Evolutionary conservation across 2,797 vertebrate species (phyloP).

Genomic region (Mormyrops attenuatus): DNA sequence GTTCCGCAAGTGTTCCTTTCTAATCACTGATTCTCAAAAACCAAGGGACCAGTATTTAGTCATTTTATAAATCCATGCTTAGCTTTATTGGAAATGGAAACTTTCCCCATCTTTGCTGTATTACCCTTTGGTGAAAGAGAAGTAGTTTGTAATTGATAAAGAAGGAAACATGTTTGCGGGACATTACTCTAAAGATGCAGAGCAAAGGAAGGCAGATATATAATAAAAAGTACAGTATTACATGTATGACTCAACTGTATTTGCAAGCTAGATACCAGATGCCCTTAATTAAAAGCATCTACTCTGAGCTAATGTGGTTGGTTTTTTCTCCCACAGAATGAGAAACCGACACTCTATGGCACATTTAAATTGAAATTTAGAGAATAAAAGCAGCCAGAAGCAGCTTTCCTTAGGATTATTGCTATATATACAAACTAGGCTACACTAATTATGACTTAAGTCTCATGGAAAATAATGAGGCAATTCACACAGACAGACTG

Average conservation of each 20-base stretch:
- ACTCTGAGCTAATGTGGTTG: conserved; percentile 40
- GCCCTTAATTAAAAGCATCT: conserved; percentile 40
- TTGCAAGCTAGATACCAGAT: conserved; percentile 34
- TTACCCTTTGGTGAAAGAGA: neutral
- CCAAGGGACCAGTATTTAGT: neutral
- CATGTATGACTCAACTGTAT: conserved; percentile 32
- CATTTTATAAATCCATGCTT: neutral
- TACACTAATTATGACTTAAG: neutral
- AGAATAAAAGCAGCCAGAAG: neutral
- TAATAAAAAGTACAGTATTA: conserved; percentile 22
- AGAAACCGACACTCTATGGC: conserved; percentile 39
- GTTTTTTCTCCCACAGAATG: conserved; percentile 23
- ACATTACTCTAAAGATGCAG: conserved; percentile 41
- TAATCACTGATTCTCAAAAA: conserved; percentile 16
- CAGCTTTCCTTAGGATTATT: conserved; percentile 36
- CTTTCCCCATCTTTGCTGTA: neutral
- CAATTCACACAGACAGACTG: neutral
- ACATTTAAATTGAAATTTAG: conserved; percentile 30
- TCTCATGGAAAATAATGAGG: neutral
- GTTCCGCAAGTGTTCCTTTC: neutral
- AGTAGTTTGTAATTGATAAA: conserved; percentile 39
- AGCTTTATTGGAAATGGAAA: neutral
- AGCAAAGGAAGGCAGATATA: conserved; percentile 47
- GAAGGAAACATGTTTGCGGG: conserved; percentile 49
- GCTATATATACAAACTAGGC: neutral